A percentile compares a stretch with the other conserved stretches of the same genome.
phyloP scores from a whole-genome alignment of 2,113 vertebrate species.

The Bufo bufo region DNA sequence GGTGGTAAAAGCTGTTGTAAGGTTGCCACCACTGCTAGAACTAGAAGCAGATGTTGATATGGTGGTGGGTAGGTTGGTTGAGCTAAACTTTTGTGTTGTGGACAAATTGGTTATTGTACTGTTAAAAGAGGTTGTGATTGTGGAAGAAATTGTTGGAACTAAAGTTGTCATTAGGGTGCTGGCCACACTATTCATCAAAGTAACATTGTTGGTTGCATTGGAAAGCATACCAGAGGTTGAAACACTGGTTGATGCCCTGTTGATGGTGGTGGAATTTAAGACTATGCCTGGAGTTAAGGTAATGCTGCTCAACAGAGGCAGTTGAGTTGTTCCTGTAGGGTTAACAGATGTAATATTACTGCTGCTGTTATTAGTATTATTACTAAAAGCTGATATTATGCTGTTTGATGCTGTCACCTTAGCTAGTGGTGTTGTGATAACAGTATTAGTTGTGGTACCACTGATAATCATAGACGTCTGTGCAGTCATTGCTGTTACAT shows the following conservation, averaged over 20 bases:
- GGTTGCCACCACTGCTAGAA: not conserved
- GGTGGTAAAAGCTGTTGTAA: not conserved
- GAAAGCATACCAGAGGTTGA: not conserved
- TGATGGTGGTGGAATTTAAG: not conserved
- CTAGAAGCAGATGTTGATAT: not conserved
- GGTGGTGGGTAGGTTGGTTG: not conserved
- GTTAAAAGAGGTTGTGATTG: not conserved
- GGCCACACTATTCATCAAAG: not conserved
- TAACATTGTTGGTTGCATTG: not conserved
- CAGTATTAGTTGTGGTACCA: not conserved
- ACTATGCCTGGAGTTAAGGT: not conserved
- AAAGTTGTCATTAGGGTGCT: not conserved
- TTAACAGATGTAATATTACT: not conserved
- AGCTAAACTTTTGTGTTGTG: not conserved
- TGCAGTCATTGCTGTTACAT: not conserved
- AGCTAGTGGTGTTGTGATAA: not conserved
- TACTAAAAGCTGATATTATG: not conserved
- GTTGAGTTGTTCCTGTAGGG: not conserved
- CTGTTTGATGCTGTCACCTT: not conserved
- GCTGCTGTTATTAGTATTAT: not conserved
- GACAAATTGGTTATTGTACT: not conserved
- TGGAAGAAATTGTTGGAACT: not conserved
- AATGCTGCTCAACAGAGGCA: not conserved
- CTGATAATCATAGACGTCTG: not conserved
- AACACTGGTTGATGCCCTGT: not conserved